Conservation (phyloP, 2,113 vertebrate genomes). For the Dolichallabes microphthalmus region DNA sequence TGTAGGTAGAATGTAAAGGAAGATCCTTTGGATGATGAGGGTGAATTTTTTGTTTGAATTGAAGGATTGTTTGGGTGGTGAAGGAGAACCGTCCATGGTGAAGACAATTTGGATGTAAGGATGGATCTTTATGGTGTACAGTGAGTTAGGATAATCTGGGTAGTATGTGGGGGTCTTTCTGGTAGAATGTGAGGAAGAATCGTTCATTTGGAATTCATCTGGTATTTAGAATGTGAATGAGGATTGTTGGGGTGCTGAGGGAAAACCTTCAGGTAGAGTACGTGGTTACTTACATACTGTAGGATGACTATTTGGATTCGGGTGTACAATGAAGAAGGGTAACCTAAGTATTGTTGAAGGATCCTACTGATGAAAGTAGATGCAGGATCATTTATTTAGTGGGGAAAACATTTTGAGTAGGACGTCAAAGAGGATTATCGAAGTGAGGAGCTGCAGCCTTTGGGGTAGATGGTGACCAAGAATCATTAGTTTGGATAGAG, state of each 20-base stretch:
- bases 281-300: no score
- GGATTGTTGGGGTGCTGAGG: background rate
- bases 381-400: no score
- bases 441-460: background rate
- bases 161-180: no score
- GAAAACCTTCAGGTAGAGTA: background rate
- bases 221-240: background rate
- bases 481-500: background rate
- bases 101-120: no score
- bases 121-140: no score
- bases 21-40: background rate
- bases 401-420: no score
- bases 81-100: background rate
- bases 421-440: no score
- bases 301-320: background rate
- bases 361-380: background rate
- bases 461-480: background rate
- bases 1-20: background rate
- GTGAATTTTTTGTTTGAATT: background rate
- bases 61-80: background rate
- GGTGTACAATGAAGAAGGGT: background rate
- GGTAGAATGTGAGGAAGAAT: no score
- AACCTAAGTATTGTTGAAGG: background rate
- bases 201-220: background rate
- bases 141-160: no score